These are phyloP conservation scores for Trypoxylus dichotomus DNA, from an alignment of 1,140 invertebrate species.

Conservation along the genomic window DNA sequence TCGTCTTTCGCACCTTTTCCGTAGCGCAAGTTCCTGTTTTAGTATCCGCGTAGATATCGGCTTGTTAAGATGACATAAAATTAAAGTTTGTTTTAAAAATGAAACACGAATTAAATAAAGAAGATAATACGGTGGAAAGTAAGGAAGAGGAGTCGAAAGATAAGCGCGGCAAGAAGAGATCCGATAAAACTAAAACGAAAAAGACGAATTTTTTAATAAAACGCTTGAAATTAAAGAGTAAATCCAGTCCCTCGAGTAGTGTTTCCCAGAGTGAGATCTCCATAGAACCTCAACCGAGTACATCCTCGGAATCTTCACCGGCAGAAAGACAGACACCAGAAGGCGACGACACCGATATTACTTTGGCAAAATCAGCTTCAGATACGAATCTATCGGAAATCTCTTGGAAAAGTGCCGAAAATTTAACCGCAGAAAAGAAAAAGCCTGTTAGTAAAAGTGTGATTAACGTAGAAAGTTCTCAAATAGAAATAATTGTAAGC, in stretches of 20 bases:
- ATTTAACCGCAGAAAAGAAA: conserved; percentile 34
- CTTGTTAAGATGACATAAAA: conserved; percentile 19
- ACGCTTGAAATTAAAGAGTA: conserved; percentile 31
- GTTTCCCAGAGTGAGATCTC: conserved; percentile 30
- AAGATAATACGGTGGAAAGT: conserved; percentile 10
- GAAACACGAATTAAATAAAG: conserved; percentile 6
- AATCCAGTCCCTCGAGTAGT: conserved; percentile 28
- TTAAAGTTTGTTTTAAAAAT: conserved; percentile 11
- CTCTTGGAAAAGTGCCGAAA: conserved; percentile 45
- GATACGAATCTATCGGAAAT: conserved; percentile 46
- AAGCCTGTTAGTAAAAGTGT: conserved; percentile 34
- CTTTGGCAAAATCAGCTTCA: conserved; percentile 43
- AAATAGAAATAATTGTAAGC: conserved; percentile 21
- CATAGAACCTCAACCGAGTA: conserved; percentile 33
- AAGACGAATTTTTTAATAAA: conserved; percentile 40
- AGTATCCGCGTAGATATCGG: not conserved
- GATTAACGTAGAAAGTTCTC: conserved; percentile 37
- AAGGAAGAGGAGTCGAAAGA: conserved; percentile 25
- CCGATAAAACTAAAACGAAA: conserved; percentile 36
- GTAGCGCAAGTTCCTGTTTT: not conserved
- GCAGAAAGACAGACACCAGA: conserved; percentile 42
- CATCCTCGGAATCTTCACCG: conserved; percentile 32
- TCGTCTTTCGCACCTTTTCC: conserved; percentile 12
- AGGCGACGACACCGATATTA: conserved; percentile 42
- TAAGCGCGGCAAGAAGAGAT: conserved; percentile 38